Evolutionary conservation across 2,113 vertebrate species (phyloP).

Genomic region (Colaptes auratus): DNA sequence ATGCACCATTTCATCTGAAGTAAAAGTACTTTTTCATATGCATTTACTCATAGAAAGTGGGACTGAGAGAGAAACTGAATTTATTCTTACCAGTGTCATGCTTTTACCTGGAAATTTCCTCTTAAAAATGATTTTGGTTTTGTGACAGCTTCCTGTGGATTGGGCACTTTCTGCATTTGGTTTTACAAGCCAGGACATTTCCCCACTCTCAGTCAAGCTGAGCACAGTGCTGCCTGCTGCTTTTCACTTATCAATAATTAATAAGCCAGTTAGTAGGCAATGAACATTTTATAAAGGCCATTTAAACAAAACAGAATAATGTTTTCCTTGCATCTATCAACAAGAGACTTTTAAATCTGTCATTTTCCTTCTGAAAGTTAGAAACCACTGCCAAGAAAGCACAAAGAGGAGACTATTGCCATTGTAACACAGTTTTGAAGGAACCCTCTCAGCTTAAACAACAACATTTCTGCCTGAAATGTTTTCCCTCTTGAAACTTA

Average conservation of each 20-base stretch:
- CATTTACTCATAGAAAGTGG: neutral
- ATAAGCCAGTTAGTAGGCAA: neutral
- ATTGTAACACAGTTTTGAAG: neutral
- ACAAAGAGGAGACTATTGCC: neutral
- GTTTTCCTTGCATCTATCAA: neutral
- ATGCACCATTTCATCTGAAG: neutral
- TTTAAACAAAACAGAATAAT: neutral
- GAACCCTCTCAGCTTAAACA: neutral
- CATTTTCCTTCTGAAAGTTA: neutral
- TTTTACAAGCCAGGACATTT: neutral
- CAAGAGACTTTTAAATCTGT: neutral
- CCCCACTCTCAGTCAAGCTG: neutral
- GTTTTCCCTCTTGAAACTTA: neutral
- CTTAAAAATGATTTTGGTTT: neutral
- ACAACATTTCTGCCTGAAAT: neutral
- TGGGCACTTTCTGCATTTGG: neutral
- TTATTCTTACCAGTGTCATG: neutral
- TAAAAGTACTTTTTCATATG: neutral
- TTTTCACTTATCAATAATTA: neutral
- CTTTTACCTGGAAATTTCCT: neutral
- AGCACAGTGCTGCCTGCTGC: neutral
- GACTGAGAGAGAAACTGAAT: neutral
- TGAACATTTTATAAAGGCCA: neutral
- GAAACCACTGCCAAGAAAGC: neutral
- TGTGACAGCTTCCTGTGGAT: neutral